Percentiles rank a stretch among this genome's conserved stretches.
Evolutionary conservation across 2,888 invertebrate genomes (phyloP).

Genomic region (Agrochola circellaris): DNA sequence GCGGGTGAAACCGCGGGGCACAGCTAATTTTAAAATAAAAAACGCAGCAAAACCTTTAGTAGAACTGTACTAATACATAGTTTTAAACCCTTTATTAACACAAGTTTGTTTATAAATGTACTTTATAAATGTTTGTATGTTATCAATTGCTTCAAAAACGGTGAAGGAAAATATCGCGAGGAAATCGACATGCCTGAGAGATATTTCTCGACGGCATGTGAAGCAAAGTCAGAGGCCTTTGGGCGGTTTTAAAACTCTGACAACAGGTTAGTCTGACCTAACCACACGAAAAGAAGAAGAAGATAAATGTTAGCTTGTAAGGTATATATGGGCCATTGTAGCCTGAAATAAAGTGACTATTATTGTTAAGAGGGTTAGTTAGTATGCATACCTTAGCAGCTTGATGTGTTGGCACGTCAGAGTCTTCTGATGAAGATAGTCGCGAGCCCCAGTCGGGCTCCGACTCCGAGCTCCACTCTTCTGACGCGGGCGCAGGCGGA

Average conservation of each 20-base stretch:
- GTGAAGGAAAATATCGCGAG: no score
- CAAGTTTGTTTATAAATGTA: not conserved
- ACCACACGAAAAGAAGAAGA: no score
- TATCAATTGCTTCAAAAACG: no score
- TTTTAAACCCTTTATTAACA: not conserved
- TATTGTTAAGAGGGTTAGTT: not conserved
- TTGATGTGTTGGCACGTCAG: conserved; percentile 78
- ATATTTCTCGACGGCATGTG: no score
- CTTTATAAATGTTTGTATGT: not conserved
- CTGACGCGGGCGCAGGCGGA: conserved; percentile 79
- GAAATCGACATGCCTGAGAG: no score
- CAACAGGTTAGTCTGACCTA: no score
- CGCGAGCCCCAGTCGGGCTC: conserved; percentile 81
- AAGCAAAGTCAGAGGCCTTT: no score
- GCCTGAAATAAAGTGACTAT: not conserved
- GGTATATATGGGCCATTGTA: no score
- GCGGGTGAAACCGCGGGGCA: no score
- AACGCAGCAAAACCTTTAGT: not conserved
- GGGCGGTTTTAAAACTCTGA: no score
- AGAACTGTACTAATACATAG: not conserved
- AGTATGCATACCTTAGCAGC: conserved; percentile 80
- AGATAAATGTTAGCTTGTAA: not conserved
- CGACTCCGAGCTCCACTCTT: conserved; percentile 81
- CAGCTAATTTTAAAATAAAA: not conserved
- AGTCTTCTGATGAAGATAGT: conserved; percentile 78